phyloP scores from a whole-genome alignment of 2,888 invertebrate species.

The Corythucha ciliata region DNA sequence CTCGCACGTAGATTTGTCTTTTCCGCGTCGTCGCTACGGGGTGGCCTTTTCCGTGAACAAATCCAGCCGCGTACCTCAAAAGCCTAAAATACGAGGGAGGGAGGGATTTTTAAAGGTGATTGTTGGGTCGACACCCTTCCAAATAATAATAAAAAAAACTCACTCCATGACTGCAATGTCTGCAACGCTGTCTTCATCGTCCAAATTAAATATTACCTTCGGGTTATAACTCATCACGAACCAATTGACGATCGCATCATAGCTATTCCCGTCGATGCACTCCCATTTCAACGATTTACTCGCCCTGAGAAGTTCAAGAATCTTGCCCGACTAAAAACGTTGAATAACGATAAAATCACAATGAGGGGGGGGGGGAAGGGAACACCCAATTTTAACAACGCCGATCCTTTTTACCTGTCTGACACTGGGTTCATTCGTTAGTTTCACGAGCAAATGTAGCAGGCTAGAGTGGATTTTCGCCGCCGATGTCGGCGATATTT shows the following conservation, averaged over 20 bases:
- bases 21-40: conserved; percentile 47
- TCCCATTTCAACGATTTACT: conserved; percentile 58
- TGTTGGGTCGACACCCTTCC: not conserved
- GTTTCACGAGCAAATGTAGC: conserved; percentile 58
- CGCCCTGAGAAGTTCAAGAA: conserved; percentile 47
- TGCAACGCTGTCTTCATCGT: conserved; percentile 45
- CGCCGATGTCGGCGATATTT: conserved; percentile 37
- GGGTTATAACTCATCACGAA: conserved; percentile 64
- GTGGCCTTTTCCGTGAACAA: conserved; percentile 44
- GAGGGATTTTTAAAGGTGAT: conserved; percentile 1
- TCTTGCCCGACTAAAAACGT: conserved; percentile 42
- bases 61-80: conserved; percentile 52
- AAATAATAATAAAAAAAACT: conserved; percentile 24
- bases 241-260: conserved; percentile 62
- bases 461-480: conserved; percentile 52
- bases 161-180: conserved; percentile 53
- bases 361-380: not conserved
- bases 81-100: conserved; percentile 44
- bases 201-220: conserved; percentile 49
- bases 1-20: conserved; percentile 52
- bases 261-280: conserved; percentile 50
- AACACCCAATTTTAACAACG: not conserved
- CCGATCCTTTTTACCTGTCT: conserved; percentile 45
- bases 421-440: conserved; percentile 62
- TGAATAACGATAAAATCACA: conserved; percentile 10